Percentiles rank a stretch among this genome's conserved stretches.
Evolutionary conservation across 2,888 invertebrate species (phyloP).

Genomic region (Steromphala cineraria): DNA sequence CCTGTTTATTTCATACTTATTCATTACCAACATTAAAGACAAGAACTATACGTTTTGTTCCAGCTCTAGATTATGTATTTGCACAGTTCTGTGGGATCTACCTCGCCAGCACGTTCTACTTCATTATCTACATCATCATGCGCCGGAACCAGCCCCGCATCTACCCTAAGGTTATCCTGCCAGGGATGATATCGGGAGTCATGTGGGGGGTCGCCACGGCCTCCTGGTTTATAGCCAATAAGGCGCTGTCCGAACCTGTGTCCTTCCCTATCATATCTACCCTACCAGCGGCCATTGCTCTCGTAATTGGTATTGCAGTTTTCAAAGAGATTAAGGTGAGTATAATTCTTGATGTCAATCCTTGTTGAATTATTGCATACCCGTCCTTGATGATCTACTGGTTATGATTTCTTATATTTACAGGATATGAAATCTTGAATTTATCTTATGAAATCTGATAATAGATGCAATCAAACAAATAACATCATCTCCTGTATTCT

Average conservation of each 20-base stretch:
- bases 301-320: constrained; percentile 75
- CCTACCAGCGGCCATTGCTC: constrained; percentile 75
- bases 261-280: constrained; percentile 77
- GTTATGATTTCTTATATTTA: neutral
- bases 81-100: constrained; percentile 76
- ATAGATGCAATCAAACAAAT: neutral
- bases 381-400: too few species aligned
- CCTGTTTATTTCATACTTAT: too few species aligned
- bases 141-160: constrained; percentile 74
- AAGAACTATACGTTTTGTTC: too few species aligned
- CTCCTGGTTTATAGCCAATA: constrained; percentile 77
- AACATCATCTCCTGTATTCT: neutral
- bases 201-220: constrained; percentile 77
- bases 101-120: constrained; percentile 72
- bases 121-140: constrained; percentile 73
- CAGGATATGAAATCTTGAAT: neutral
- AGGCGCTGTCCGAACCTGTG: constrained; percentile 75
- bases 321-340: constrained; percentile 76
- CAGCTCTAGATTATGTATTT: constrained; percentile 76
- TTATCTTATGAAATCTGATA: neutral
- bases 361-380: too few species aligned
- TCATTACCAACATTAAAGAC: neutral
- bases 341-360: too few species aligned
- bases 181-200: constrained; percentile 75
- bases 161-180: constrained; percentile 73